Percentiles rank a stretch among this genome's conserved stretches.
Evolutionary conservation across 2,888 invertebrate genomes (phyloP).

Genomic region (Phanerotoma sp.): DNA sequence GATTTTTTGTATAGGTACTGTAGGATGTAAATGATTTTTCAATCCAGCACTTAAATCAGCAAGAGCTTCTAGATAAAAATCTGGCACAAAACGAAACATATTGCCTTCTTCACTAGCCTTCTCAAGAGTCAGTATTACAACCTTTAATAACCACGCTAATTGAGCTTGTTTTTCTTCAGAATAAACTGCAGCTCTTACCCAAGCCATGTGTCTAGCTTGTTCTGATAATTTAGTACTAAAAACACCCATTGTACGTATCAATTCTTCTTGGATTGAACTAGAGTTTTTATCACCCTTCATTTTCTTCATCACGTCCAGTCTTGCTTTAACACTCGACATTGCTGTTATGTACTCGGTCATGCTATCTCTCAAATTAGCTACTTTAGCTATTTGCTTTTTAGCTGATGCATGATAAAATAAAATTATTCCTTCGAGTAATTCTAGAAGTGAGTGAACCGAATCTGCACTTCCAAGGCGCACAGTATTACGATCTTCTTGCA

Average conservation of each 20-base stretch:
- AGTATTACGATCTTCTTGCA: constrained; percentile 42
- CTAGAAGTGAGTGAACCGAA: constrained; percentile 59
- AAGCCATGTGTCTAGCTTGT: constrained; percentile 68
- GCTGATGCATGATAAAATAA: constrained; percentile 69
- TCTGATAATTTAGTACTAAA: constrained; percentile 65
- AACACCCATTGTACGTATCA: constrained; percentile 63
- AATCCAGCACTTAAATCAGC: constrained; percentile 67
- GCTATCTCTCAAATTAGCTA: constrained; percentile 64
- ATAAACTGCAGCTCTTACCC: constrained; percentile 70
- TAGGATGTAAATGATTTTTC: constrained; percentile 68
- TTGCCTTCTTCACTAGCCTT: constrained; percentile 64
- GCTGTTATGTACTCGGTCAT: constrained; percentile 68
- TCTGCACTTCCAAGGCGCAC: constrained; percentile 60
- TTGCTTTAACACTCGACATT: constrained; percentile 62
- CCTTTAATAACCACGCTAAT: constrained; percentile 64
- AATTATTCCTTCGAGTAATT: constrained; percentile 68
- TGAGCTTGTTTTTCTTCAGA: constrained; percentile 66
- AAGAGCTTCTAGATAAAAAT: constrained; percentile 71
- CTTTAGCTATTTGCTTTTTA: constrained; percentile 66
- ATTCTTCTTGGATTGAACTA: constrained; percentile 60
- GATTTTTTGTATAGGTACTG: constrained; percentile 61
- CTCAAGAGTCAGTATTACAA: constrained; percentile 64
- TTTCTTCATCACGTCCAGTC: constrained; percentile 55
- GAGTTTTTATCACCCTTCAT: constrained; percentile 35
- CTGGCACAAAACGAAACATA: constrained; percentile 72